These are phyloP conservation scores for Lasioglossum malachurum DNA, from an alignment of 2,888 invertebrate genomes.

Conservation along the genomic window DNA sequence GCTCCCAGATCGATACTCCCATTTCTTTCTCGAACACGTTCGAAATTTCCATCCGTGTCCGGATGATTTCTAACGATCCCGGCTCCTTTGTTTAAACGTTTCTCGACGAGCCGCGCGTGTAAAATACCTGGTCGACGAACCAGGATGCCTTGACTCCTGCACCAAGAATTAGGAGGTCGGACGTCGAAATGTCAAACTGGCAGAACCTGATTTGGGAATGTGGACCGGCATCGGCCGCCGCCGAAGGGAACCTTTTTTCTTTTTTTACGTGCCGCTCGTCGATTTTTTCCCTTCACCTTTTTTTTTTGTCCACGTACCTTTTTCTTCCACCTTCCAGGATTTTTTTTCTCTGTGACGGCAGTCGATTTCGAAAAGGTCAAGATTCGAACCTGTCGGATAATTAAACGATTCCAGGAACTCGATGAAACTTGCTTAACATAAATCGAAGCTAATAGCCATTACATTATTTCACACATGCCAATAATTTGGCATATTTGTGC, in stretches of 20 bases:
- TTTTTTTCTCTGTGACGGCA: not conserved
- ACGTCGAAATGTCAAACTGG: slow-evolving; percentile 74
- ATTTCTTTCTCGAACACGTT: not conserved
- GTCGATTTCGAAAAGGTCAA: not conserved
- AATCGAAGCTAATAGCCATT: not conserved
- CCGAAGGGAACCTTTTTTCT: slow-evolving; percentile 54
- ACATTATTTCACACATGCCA: not conserved
- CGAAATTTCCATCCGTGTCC: no score
- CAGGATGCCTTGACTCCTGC: slow-evolving; percentile 59
- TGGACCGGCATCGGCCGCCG: slow-evolving; percentile 62
- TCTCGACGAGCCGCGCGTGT: slow-evolving; percentile 4
- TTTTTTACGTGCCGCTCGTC: slow-evolving; percentile 14
- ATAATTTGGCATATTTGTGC: not conserved
- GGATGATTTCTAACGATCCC: not conserved
- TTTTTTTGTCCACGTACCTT: slow-evolving; percentile 10
- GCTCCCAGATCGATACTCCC: not conserved
- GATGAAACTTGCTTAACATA: not conserved
- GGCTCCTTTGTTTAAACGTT: slow-evolving; percentile 10
- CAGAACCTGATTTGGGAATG: slow-evolving; percentile 78
- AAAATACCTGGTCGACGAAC: slow-evolving; percentile 62
- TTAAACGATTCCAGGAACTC: not conserved
- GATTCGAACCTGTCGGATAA: not conserved
- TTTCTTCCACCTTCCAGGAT: slow-evolving; percentile 4
- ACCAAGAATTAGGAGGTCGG: slow-evolving; percentile 68
- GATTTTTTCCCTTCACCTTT: slow-evolving; percentile 42